phyloP scores from a whole-genome alignment of 2,888 invertebrate species.

The Glaucopsyche alexis region DNA sequence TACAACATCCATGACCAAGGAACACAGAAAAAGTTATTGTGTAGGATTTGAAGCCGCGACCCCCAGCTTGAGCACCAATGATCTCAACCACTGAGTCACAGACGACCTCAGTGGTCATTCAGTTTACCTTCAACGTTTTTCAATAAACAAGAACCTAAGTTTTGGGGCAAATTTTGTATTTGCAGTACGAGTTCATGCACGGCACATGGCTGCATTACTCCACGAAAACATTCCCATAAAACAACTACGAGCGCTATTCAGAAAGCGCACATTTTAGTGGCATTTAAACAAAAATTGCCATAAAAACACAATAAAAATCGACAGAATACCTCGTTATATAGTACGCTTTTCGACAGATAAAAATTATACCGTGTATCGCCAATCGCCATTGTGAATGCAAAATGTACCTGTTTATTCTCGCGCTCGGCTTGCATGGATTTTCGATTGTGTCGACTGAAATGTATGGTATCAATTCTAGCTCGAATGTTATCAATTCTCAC shows the following conservation, averaged over 20 bases:
- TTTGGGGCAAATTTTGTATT: neutral
- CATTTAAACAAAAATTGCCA: slow-evolving; percentile 44
- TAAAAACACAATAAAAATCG: slow-evolving; percentile 45
- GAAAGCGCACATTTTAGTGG: slow-evolving; percentile 38
- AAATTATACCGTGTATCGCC: slow-evolving; percentile 31
- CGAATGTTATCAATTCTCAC: neutral
- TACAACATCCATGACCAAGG: too few species aligned
- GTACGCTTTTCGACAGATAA: slow-evolving; percentile 35
- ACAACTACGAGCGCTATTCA: slow-evolving; percentile 17
- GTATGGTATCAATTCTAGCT: neutral
- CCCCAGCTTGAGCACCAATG: too few species aligned
- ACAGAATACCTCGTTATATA: slow-evolving; percentile 43
- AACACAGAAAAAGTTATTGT: too few species aligned
- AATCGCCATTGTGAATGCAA: slow-evolving; percentile 12
- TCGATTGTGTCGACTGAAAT: slow-evolving; percentile 4
- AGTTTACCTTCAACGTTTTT: neutral
- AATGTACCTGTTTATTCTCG: slow-evolving; percentile 27
- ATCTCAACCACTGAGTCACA: too few species aligned
- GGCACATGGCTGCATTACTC: slow-evolving; percentile 36
- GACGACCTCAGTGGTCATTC: too few species aligned
- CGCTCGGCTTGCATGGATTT: neutral
- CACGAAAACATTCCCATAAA: slow-evolving; percentile 27
- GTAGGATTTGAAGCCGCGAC: too few species aligned
- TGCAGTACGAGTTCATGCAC: neutral
- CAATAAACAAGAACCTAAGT: neutral